Conservation (phyloP, 2,113 vertebrate genomes). For the Falcunculus frontatus region DNA sequence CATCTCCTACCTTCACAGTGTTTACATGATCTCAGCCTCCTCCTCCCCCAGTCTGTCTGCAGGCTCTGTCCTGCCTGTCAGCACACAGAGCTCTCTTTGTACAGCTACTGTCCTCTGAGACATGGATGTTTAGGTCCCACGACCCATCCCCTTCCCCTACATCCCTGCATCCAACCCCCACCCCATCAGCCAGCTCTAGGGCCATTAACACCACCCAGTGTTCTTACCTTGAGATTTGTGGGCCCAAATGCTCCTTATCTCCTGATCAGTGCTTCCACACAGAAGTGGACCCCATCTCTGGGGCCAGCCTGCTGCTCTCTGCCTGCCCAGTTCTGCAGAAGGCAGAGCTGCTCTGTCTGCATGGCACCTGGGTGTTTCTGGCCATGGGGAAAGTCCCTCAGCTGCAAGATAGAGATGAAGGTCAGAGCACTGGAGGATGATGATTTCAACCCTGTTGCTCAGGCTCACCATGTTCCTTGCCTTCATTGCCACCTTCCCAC, state of each 20-base stretch:
- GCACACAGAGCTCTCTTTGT: neutral
- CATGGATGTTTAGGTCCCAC: neutral
- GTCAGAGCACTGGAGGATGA: neutral
- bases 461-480: neutral
- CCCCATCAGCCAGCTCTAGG: neutral
- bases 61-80: neutral
- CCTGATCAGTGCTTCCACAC: neutral
- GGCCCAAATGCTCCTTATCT: neutral
- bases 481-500: neutral
- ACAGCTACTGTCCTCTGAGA: neutral
- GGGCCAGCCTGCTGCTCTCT: neutral
- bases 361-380: accelerated
- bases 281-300: neutral
- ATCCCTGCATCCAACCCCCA: neutral
- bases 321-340: neutral
- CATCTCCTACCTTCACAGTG: neutral
- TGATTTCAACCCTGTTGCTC: neutral
- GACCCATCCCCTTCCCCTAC: neutral
- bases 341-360: neutral
- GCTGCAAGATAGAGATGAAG: neutral
- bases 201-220: neutral
- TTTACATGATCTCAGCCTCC: neutral
- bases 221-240: neutral
- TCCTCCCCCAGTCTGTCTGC: neutral
- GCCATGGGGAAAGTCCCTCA: neutral